phyloP scores from a whole-genome alignment of 2,113 vertebrate species.

The Myanophis thanlyinensis region DNA sequence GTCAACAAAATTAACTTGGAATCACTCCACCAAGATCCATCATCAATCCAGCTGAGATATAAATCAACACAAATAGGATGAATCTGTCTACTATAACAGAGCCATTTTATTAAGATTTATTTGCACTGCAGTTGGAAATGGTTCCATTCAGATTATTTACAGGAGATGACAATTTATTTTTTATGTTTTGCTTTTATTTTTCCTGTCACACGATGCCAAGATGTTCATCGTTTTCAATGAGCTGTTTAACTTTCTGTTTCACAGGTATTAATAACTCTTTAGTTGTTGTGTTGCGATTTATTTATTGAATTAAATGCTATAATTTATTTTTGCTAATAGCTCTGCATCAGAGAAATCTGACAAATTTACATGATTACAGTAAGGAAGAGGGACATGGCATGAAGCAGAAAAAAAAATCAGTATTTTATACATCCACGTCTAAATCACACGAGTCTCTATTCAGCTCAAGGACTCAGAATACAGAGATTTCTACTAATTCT shows the following conservation, averaged over 20 bases:
- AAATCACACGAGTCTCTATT: not conserved
- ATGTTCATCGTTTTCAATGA: not conserved
- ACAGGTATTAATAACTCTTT: constrained; percentile 2
- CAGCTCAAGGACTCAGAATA: not conserved
- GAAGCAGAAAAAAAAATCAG: not conserved
- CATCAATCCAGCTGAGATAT: not conserved
- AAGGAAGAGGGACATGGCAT: not conserved
- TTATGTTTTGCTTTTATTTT: not conserved
- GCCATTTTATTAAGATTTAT: not conserved
- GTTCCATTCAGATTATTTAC: not conserved
- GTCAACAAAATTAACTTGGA: not conserved
- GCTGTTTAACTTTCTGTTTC: constrained; percentile 7
- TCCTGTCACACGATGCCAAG: not conserved
- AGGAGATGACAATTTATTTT: not conserved
- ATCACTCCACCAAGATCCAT: not conserved
- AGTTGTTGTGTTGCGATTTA: constrained; percentile 1
- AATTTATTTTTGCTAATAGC: constrained; percentile 19
- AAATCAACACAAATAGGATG: not conserved
- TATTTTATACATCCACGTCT: not conserved
- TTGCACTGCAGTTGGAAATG: not conserved
- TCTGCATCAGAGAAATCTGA: not conserved
- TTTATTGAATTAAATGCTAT: constrained; percentile 13
- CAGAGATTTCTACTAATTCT: not conserved
- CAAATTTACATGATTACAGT: not conserved
- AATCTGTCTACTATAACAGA: not conserved